Percentiles rank a stretch among this genome's conserved stretches.
Evolutionary conservation across 2,113 vertebrate genomes (phyloP).

Genomic region (Trogon surrucura): DNA sequence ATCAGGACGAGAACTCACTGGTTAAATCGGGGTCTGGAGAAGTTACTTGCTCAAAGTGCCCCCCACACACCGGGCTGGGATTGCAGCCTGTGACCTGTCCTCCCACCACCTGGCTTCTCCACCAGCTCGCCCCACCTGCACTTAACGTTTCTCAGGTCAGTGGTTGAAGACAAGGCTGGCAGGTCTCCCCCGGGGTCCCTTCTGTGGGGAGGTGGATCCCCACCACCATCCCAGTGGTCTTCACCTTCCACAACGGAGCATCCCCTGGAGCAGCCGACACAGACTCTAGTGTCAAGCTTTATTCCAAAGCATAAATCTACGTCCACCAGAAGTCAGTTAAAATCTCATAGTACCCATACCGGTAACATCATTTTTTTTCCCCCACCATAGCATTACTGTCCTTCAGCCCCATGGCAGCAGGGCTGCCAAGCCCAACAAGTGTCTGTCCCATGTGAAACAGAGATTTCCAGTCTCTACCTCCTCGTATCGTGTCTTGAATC

Average conservation of each 20-base stretch:
- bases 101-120: neutral
- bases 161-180: neutral
- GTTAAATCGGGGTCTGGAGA: neutral
- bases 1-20: neutral
- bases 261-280: neutral
- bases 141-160: fast-evolving
- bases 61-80: fast-evolving
- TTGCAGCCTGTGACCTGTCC: fast-evolving
- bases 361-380: neutral
- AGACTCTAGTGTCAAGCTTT: neutral
- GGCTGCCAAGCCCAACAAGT: fast-evolving
- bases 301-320: neutral
- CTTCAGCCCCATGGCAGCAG: neutral
- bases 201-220: neutral
- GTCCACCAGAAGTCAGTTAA: neutral
- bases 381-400: neutral
- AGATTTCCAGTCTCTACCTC: neutral
- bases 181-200: neutral
- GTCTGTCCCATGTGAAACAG: neutral
- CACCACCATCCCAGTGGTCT: fast-evolving
- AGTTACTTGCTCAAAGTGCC: neutral
- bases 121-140: neutral
- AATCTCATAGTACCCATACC: neutral
- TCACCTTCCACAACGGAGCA: neutral
- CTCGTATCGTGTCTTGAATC: neutral